Base-by-base conservation (phyloP, 2,113 vertebrate genomes). In the Pteruthius melanotis region DNA sequence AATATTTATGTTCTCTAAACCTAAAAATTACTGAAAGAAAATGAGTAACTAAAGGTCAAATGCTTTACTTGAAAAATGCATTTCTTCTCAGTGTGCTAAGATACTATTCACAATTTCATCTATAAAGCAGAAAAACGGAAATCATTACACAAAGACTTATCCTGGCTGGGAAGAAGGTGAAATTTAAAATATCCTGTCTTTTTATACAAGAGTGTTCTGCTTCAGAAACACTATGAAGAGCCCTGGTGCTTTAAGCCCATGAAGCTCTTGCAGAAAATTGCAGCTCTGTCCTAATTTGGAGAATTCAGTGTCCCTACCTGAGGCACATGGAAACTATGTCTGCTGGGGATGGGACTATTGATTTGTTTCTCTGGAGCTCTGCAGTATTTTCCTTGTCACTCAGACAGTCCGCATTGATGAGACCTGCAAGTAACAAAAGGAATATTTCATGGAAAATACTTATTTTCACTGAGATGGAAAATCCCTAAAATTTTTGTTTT, bases 291-390 rank as follows among this genome's bases (percentile, higher is more conserved):
- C 69, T 78, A 30, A 33, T 75, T 87, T 61, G 60, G 52, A 74
- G 54, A 53, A 65, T 45, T 78, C 37, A 16, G 45, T 84, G 19
- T n/a, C 42, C 22, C 10, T 81, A 33, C 76, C 40, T 42, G n/a
- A 49, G 59, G 40, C 40, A 64, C 4, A 1, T 28, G n/a, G 24
- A 26, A 44, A 6, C 81, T 47, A 10, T 14, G 4, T 54, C 56
- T 56, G 16, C 63, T 53, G 49, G 45, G 57, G 59, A 50, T 65
- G 42, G 40, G 16, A 23, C 20, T 90, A 76, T 31, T 49, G 40
- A 47, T 85, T 83, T 81, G 13, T 78, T 93, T 74, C 64, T 59
- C 54, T 66, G 53, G 65, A 90, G 33, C 37, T 93, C 66, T 91
- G 72, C n/a, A 27, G n/a, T 44, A 10, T 91, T 91, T 76, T 85